Conservation (phyloP, 1,140 invertebrate genomes). For the Nasonia vitripennis region DNA sequence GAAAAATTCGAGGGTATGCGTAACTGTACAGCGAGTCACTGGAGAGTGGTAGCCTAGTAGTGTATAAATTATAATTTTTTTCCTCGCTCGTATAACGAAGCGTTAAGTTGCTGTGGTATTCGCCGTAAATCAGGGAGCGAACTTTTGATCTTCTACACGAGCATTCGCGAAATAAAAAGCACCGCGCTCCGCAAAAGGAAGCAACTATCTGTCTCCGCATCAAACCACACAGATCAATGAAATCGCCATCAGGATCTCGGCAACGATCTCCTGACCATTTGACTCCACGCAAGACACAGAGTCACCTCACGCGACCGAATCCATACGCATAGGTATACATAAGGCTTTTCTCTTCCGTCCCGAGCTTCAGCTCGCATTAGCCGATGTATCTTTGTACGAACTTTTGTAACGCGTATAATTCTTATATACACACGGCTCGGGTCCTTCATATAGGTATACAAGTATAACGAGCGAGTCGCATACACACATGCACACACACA, state of each 20-base stretch:
- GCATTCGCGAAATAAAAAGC: too few species aligned
- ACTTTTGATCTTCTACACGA: too few species aligned
- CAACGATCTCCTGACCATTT: background rate
- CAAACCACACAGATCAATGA: background rate
- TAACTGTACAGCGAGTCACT: too few species aligned
- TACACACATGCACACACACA: background rate
- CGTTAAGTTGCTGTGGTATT: too few species aligned
- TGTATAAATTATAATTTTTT: too few species aligned
- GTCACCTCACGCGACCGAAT: conserved; percentile 12
- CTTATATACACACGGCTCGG: background rate
- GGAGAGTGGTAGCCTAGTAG: too few species aligned
- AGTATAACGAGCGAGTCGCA: background rate
- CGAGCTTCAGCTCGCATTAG: conserved; percentile 5
- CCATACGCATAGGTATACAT: background rate
- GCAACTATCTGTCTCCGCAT: background rate
- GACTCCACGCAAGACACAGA: background rate
- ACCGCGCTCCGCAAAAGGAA: background rate
- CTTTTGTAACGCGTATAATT: conserved; percentile 33
- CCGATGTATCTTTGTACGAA: conserved; percentile 24
- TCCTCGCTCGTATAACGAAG: too few species aligned
- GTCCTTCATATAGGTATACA: background rate
- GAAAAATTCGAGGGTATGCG: too few species aligned
- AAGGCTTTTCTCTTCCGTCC: background rate
- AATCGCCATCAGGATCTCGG: background rate
- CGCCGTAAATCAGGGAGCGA: too few species aligned